A percentile compares a stretch with the other conserved stretches of the same genome.
phyloP scores from a whole-genome alignment of 2,797 vertebrate genomes.

The Cyclopterus lumpus region DNA sequence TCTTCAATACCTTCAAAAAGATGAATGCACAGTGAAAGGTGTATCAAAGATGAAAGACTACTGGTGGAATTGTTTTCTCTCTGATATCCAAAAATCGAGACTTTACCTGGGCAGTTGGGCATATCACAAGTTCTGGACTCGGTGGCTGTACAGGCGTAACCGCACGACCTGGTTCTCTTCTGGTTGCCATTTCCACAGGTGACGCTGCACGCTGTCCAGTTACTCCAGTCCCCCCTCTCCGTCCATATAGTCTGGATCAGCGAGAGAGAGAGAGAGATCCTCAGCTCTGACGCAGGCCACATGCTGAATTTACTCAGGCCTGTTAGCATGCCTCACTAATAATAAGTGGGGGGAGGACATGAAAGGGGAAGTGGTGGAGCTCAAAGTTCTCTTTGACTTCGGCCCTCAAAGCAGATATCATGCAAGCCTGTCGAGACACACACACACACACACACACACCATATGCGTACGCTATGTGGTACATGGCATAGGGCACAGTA shows the following conservation, averaged over 20 bases:
- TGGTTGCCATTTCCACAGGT: conserved; percentile 93
- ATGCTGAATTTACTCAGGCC: conserved; percentile 82
- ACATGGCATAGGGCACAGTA: conserved; percentile 4
- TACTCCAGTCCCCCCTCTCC: conserved; percentile 95
- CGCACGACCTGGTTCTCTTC: conserved; percentile 93
- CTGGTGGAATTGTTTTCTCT: background rate
- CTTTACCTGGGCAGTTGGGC: conserved; percentile 92
- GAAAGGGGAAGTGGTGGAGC: conserved; percentile 62
- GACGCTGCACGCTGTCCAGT: conserved; percentile 92
- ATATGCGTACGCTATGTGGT: background rate
- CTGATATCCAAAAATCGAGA: background rate
- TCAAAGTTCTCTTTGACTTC: conserved; percentile 78
- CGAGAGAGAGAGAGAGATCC: conserved; percentile 53
- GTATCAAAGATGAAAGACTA: conserved; percentile 31
- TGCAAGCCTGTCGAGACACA: conserved; percentile 22
- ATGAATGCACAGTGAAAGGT: conserved; percentile 29
- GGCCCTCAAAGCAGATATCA: conserved; percentile 60
- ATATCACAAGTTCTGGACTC: conserved; percentile 94
- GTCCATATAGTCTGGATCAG: conserved; percentile 88
- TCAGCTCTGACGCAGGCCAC: conserved; percentile 81
- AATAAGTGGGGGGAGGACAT: conserved; percentile 59
- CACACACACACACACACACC: conserved; percentile 15
- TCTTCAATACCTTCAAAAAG: conserved; percentile 91
- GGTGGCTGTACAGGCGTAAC: conserved; percentile 94
- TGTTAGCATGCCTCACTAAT: conserved; percentile 81